Base-by-base conservation (phyloP, 2,888 invertebrate species). In the Troides helena region DNA sequence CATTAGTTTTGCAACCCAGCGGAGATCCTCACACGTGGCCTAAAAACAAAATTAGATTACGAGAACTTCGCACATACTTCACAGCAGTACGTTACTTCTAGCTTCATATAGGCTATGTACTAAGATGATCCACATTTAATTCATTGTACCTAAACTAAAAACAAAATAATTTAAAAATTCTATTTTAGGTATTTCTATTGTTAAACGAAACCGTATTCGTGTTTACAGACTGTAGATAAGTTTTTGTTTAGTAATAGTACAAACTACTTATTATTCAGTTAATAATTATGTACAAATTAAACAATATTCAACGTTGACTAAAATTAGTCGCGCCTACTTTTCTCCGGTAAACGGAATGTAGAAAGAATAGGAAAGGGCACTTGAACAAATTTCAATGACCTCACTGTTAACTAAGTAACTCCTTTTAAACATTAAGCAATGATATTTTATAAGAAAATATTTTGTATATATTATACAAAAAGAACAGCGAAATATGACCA, bases 361-460 rank as follows among this genome's bases (percentile, higher is more conserved):
- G 58, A 70, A 62, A 70, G 39, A 62, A 70, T 62, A 59, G 61
- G 56, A 62, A 77, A 78, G 84, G 83, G 80, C 87, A 84, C 78
- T 81, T 87, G 86, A 79, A 80, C 83, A 86, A 83, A 87, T 80
- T 84, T 76, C 81, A 78, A 80, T 81, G 85, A 86, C 83, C 86
- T 75, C 72, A 68, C 62, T 23, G 61, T 43, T 58, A 18, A 21
- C 36, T 23, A 62, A 8, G 46, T 12, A 25, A n/a, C 23, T 62
- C 23, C 7, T 36, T 67, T 67, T 46, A 18, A 46, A 67, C 8
- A 43, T 57, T 62, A n/a, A 21, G 6, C 57, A 56, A 23, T 36
- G 57, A 14, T 57, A 23, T 23, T 23, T 4, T 23, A 5, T 58
- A 12, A 21, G 57, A 58, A 58, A 58, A 58, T 58, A 4, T 23